phyloP scores from a whole-genome alignment of 1,140 invertebrate genomes.

The Leptopilina clavipes region DNA sequence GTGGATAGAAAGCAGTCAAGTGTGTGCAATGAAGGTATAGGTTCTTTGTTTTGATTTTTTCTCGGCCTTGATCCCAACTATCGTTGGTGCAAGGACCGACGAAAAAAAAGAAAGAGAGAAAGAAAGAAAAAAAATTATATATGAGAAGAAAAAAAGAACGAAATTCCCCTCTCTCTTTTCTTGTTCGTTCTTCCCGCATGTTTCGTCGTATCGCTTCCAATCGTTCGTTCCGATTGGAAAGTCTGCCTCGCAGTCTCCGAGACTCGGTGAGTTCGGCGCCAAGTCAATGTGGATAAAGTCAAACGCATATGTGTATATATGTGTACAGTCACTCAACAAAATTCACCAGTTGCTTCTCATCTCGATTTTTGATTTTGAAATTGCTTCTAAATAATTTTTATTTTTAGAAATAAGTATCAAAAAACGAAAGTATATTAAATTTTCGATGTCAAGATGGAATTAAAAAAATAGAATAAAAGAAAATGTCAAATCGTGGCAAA shows the following conservation, averaged over 20 bases:
- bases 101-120: conserved; percentile 40
- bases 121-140: conserved; percentile 37
- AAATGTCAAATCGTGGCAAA: no score
- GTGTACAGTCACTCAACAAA: conserved; percentile 42
- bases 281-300: conserved; percentile 34
- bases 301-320: conserved; percentile 15
- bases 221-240: conserved; percentile 53
- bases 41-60: conserved; percentile 57
- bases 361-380: conserved; percentile 42
- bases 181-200: conserved; percentile 32
- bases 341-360: conserved; percentile 50
- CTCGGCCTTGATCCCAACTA: conserved; percentile 59
- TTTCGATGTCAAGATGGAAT: no score
- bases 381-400: no score
- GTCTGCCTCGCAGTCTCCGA: conserved; percentile 49
- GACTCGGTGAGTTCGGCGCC: conserved; percentile 34
- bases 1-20: conserved; percentile 2
- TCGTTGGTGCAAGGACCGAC: conserved; percentile 46
- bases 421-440: no score
- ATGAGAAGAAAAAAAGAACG: conserved; percentile 44
- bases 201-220: conserved; percentile 48
- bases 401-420: no score
- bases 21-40: background rate
- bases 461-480: no score
- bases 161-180: conserved; percentile 48